Evolutionary conservation across 2,888 invertebrate species (phyloP).

Genomic region (Stomorhina lunata): DNA sequence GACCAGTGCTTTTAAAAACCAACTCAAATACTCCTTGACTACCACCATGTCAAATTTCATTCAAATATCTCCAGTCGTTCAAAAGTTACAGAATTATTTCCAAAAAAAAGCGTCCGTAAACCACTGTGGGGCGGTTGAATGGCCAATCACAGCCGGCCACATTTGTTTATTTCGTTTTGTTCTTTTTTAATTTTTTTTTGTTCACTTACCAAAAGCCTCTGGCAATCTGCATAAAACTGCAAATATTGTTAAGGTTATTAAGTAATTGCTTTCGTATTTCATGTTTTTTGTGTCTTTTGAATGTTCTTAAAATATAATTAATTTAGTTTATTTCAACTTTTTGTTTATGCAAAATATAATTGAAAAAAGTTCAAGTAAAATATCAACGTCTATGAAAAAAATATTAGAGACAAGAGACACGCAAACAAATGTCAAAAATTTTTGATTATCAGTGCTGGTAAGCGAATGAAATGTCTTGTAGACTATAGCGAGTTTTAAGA

Average conservation of each 20-base stretch:
- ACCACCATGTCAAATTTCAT: too few relatives aligned
- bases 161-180: conserved; percentile 64
- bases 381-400: conserved; percentile 7
- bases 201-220: conserved; percentile 70
- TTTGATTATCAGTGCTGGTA: too few relatives aligned
- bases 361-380: conserved; percentile 10
- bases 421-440: conserved; percentile 68
- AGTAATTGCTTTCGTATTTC: conserved; percentile 59
- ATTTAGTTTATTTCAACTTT: conserved; percentile 6
- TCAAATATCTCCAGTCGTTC: too few relatives aligned
- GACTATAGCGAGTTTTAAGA: too few relatives aligned
- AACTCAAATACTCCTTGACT: too few relatives aligned
- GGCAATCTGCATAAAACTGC: conserved; percentile 67
- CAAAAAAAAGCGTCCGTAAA: too few relatives aligned
- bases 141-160: conserved; percentile 77
- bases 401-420: conserved; percentile 57
- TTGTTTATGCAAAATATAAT: conserved; percentile 17
- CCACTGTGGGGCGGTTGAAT: conserved; percentile 70
- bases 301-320: conserved; percentile 1
- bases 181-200: too few relatives aligned
- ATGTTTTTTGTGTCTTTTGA: conserved; percentile 44
- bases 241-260: conserved; percentile 67
- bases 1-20: too few relatives aligned
- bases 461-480: too few relatives aligned
- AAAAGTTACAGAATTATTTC: too few relatives aligned